Percentiles rank a stretch among this genome's conserved stretches.
Conservation (phyloP, 2,888 invertebrate species). For the Teinopalpus imperialis region DNA sequence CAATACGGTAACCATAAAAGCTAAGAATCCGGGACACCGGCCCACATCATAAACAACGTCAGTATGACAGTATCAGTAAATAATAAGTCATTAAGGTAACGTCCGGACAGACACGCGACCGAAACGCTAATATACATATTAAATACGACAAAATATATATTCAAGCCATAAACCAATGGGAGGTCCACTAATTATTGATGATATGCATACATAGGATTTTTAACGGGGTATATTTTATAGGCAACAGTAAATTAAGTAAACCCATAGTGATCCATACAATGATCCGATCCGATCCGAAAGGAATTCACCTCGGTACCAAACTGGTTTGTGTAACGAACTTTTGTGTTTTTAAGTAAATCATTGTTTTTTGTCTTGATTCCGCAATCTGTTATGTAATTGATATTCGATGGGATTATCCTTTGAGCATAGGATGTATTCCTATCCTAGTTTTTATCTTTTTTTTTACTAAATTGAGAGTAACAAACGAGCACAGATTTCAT, state of each 20-base stretch:
- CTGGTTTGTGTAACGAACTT: conserved; percentile 13
- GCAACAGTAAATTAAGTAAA: conserved; percentile 35
- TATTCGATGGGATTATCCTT: too few relatives aligned
- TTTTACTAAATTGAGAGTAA: too few relatives aligned
- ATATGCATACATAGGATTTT: conserved; percentile 62
- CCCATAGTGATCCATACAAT: conserved; percentile 18
- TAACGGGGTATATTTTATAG: conserved; percentile 44
- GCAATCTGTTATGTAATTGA: too few relatives aligned
- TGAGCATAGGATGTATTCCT: too few relatives aligned
- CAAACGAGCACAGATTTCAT: too few relatives aligned
- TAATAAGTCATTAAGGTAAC: conserved; percentile 41
- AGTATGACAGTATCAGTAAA: conserved; percentile 30
- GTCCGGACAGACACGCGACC: conserved; percentile 56
- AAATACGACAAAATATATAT: conserved; percentile 53
- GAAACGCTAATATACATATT: conserved; percentile 56
- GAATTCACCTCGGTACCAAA: conserved; percentile 10
- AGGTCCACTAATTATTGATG: conserved; percentile 71
- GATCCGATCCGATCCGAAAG: conserved; percentile 1
- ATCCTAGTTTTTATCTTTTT: too few relatives aligned
- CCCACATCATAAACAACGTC: conserved; percentile 24
- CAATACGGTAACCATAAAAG: conserved; percentile 26
- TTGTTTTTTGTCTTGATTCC: too few relatives aligned
- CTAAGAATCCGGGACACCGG: conserved; percentile 12
- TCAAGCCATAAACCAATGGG: conserved; percentile 53
- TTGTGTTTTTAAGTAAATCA: background rate